Conservation (phyloP, 2,888 invertebrate genomes). For the Phortica okadai region DNA sequence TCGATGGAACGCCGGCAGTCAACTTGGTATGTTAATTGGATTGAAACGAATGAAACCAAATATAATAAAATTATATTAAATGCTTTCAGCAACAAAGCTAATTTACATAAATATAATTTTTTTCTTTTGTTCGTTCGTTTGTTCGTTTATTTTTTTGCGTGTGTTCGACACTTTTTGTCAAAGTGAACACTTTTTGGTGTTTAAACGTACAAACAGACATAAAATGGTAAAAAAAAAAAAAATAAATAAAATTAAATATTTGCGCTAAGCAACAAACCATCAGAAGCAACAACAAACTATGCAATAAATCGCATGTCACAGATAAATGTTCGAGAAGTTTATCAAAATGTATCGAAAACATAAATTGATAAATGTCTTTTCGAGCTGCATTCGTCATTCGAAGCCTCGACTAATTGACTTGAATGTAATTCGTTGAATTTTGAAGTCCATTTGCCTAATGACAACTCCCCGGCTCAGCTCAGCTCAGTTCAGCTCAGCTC, state of each 20-base stretch:
- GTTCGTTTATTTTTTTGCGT: not conserved
- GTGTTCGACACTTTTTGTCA: not conserved
- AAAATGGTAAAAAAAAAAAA: no score
- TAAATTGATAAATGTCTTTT: not conserved
- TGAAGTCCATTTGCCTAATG: not conserved
- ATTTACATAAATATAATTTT: conserved; percentile 60
- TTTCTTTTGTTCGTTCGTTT: not conserved
- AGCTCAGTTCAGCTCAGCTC: no score
- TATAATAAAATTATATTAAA: conserved; percentile 49
- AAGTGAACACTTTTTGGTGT: not conserved
- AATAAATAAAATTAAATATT: no score
- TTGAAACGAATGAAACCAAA: conserved; percentile 26
- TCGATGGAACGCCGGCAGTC: not conserved
- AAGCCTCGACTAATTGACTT: not conserved
- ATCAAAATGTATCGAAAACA: no score
- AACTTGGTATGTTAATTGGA: conserved; percentile 29
- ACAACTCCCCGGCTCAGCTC: not conserved
- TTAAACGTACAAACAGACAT: no score
- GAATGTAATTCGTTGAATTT: not conserved
- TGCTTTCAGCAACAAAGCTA: conserved; percentile 52
- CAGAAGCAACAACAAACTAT: no score
- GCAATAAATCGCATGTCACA: no score
- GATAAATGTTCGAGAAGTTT: no score
- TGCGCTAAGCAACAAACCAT: no score
- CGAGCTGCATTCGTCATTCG: not conserved